Evolutionary conservation across 2,888 invertebrate species (phyloP).

Genomic region (Orthosia cruda): DNA sequence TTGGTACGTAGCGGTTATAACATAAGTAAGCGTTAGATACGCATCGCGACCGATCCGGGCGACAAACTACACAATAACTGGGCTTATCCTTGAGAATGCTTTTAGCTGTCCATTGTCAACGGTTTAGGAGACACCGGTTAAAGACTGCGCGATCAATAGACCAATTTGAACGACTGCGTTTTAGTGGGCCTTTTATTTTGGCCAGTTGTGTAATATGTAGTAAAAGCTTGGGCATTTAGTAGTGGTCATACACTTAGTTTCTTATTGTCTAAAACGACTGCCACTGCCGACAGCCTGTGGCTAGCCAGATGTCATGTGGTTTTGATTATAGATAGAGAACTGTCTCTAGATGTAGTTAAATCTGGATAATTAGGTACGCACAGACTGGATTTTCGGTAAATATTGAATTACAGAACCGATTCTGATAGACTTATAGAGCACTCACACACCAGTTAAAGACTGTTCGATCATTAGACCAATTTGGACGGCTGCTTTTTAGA

Average conservation of each 20-base stretch:
- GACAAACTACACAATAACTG: conserved; percentile 83
- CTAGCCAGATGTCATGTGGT: background rate
- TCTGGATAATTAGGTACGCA: too few relatives aligned
- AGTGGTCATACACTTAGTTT: background rate
- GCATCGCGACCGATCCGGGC: conserved; percentile 78
- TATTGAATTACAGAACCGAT: too few relatives aligned
- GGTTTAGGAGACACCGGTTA: conserved; percentile 57
- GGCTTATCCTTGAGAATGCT: conserved; percentile 84
- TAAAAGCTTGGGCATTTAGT: background rate
- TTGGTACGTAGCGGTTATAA: conserved; percentile 83
- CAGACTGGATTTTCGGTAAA: too few relatives aligned
- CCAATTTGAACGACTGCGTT: conserved; percentile 46
- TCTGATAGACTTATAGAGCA: background rate
- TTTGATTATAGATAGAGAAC: background rate
- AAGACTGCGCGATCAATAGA: conserved; percentile 51
- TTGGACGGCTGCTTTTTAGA: conserved; percentile 39
- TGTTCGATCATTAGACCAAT: conserved; percentile 51
- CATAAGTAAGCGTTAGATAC: conserved; percentile 81
- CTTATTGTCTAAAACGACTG: too few relatives aligned
- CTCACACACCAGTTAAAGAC: conserved; percentile 53
- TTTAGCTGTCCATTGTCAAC: conserved; percentile 78
- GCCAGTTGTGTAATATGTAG: conserved; percentile 36
- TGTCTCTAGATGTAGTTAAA: background rate
- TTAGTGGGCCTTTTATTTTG: conserved; percentile 38
- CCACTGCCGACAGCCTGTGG: too few relatives aligned